Evolutionary conservation across 2,113 vertebrate genomes (phyloP), one percentile per base, ranked within the genome.

Genomic region (Nanorana parkeri): DNA sequence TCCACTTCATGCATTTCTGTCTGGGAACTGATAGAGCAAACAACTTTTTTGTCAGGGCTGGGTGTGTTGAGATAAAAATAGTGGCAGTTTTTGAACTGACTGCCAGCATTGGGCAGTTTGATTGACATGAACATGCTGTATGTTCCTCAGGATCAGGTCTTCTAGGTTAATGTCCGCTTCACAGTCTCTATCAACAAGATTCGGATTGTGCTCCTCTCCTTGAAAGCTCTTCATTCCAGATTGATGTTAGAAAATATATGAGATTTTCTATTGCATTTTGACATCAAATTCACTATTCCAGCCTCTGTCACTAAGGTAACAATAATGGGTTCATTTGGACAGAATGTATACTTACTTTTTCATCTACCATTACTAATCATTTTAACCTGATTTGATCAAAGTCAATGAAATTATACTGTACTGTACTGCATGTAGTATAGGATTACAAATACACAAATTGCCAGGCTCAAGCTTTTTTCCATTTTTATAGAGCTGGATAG

Each of bases 121-220:
- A 93, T 76, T 91, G 92, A 93, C 90, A 88, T 81, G 86, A 82
- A 82, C 86, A 91, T 81, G 80, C 83, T 91, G 89, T 78, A 24
- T 51, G 80, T 58, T 83, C 54, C 68, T 21, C 4, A 0, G 3
- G 81, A 51, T 73, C 74, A 58, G 41, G 74, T 77, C 51, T 66
- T 85, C 0, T 32, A 28, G 84, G 85, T 72, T 54, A 81, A 65
- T n/a, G 28, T 78, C 71, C 76, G 67, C 68, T 71, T 54, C 56
- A 1, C 0, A 0, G 61, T 76, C 73, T 82, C 77, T n/a, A 0
- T 66, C 23, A 63, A 17, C 28, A 54, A 66, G 0, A 86, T 54
- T 55, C n/a, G 64, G 47, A 1, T 47, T 1, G 3, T 2, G 13
- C 68, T 77, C 58, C 13, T 72, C 74, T 84, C 28, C 79, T 65